Conservation (phyloP, 2,888 invertebrate genomes). For the Cryptophagus acutangulus region DNA sequence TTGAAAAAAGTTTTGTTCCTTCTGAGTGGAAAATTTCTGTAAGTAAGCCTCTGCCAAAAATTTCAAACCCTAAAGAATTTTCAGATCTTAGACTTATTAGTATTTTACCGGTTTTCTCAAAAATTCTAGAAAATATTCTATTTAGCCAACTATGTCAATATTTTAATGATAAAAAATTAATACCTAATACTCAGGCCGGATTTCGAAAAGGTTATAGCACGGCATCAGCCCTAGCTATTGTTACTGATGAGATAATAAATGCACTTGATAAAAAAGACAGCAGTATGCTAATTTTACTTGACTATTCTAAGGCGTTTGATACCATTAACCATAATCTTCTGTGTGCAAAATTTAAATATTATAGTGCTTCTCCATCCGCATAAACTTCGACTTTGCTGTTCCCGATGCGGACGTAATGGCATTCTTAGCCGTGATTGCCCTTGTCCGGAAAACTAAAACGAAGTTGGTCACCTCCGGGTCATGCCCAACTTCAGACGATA, state of each 20-base stretch:
- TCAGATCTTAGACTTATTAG: conserved; percentile 10
- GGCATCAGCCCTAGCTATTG: background rate
- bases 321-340: conserved; percentile 4
- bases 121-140: conserved; percentile 4
- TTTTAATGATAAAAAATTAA: background rate
- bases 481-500: no score
- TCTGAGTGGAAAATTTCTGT: conserved; percentile 6
- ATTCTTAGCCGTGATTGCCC: no score
- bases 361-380: background rate
- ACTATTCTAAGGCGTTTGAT: conserved; percentile 6
- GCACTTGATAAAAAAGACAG: background rate
- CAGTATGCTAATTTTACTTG: conserved; percentile 4
- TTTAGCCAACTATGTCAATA: background rate
- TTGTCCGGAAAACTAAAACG: no score
- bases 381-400: no score
- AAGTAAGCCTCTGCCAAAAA: conserved; percentile 6
- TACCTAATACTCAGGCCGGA: conserved; percentile 1
- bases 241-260: background rate
- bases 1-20: conserved; percentile 8
- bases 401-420: no score
- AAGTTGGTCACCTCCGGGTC: no score
- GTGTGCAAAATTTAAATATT: conserved; percentile 7
- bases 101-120: conserved; percentile 8
- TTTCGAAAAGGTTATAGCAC: conserved; percentile 1
- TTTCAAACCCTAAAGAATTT: conserved; percentile 9